Conservation (phyloP, 2,113 vertebrate species). For the Chauna torquata region DNA sequence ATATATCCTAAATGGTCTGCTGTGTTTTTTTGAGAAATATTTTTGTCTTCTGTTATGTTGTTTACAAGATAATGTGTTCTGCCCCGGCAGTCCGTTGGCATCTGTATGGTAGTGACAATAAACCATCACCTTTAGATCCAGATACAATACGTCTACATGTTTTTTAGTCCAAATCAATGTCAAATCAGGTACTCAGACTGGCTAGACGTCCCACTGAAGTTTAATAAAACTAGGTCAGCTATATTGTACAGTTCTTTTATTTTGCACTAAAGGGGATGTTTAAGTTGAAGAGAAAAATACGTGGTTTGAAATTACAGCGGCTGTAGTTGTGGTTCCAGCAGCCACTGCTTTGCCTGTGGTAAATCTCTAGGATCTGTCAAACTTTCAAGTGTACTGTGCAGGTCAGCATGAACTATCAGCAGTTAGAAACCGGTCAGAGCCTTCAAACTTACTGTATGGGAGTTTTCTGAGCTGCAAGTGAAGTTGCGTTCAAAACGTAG, state of each 20-base stretch:
- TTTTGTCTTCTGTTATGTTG: neutral
- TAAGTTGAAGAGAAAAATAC: neutral
- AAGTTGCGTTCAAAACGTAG: neutral
- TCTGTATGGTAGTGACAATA: neutral
- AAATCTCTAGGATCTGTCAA: neutral
- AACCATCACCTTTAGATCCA: neutral
- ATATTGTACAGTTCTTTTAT: neutral
- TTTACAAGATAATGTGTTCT: neutral
- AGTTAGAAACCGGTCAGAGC: neutral
- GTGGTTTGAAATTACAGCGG: neutral
- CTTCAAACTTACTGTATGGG: neutral
- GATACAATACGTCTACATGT: neutral
- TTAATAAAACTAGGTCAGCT: slow-evolving; percentile 8
- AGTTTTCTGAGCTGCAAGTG: neutral
- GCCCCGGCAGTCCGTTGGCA: neutral
- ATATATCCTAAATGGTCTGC: neutral
- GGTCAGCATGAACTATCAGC: neutral
- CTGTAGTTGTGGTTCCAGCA: neutral
- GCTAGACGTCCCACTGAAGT: neutral
- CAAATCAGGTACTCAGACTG: neutral
- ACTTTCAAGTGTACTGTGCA: neutral
- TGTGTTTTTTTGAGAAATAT: neutral
- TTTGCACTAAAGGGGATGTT: neutral
- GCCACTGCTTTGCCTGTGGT: neutral
- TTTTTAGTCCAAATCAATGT: neutral